Base-by-base conservation (phyloP, 2,888 invertebrate species). In the Lithophane ornitopus region DNA sequence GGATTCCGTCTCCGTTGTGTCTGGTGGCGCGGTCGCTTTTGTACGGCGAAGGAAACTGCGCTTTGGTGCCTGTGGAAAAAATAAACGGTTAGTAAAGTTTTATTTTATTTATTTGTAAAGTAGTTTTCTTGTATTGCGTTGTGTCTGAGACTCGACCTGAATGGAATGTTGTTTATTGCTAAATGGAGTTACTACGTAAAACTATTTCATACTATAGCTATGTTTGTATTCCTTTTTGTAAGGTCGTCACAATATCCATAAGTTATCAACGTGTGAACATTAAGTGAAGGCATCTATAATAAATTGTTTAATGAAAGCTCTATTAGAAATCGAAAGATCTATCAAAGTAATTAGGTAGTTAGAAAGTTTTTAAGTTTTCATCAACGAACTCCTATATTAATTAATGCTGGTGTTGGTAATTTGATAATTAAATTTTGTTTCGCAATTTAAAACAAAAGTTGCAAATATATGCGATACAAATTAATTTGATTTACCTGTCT, bases 11-110 rank as follows among this genome's bases (percentile, higher is more conserved):
- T 93, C 94, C 34, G 92, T 89, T 82, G 90, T 89, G 75, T 93
- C 92, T 52, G 95, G 93, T 19, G 93, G 89, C 1, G 94, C 89
- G 2, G 96, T 95, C 44, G 95, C 93, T 89, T 95, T 95, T 74
- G 95, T 96, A 81, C 96, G 95, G 2, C 95, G 94, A 74, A 93
- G 92, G 94, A 96, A 95, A 83, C 90, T 91, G 71, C 95, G 93
- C 80, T 93, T 94, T 69, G 89, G 85, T 67, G 89, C 89, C 96
- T 96, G 95, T 76, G 87, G 91, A 90, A 75, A 84, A 86, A 83
- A 81, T 76, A 74, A 76, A 77, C 70, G 86, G 88, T 85, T 82
- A 83, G 84, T 87, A 84, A 68, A 74, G 16, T 58, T 74, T 74
- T 74, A 56, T 78, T 78, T 68, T 56, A 28, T 68, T 71, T 68